Base-by-base conservation (phyloP, 2,888 invertebrate genomes). In the Iphiclides podalirius region DNA sequence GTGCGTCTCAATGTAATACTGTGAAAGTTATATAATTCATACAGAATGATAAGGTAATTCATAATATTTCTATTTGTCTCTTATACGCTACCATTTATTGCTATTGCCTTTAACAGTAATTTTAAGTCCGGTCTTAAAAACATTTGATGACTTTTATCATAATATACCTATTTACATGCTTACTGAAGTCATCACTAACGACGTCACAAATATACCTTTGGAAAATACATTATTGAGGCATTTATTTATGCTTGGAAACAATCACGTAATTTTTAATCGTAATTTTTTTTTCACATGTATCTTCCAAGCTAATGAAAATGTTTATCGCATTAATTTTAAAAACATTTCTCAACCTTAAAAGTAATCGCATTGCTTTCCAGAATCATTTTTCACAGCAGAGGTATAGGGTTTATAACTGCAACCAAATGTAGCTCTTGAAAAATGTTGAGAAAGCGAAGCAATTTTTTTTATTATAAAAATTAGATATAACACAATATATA, bases 41-140 rank as follows among this genome's bases (percentile, higher is more conserved):
- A 12, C 23, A 44, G 28, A 47, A 51, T 55, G 57, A 39, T 36
- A 31, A 53, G 48, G 48, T 49, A 49, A 43, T 31, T 28, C 36
- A 17, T 16, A 36, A 1, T 6, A 23, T 4, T 31, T 11, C 31
- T 31, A 31, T 31, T 7, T 31, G 31, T 31, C 26, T 26, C 9
- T 26, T 26, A 8, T 6, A 26, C 3, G n/a, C n/a, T n/a, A n/a
- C n/a, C n/a, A n/a, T n/a, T n/a, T n/a, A n/a, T n/a, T n/a, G n/a
- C n/a, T n/a, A n/a, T n/a, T n/a, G n/a, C n/a, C n/a, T 47, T 45
- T 43, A 23, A 41, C n/a, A 13, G 11, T 31, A 11, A n/a, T 28
- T 28, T n/a, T 9, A 28, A 28, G n/a, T 9, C 1, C 6, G 1
- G 4, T 31, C 11, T 11, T 31, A 31, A 31, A 31, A n/a, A 3